These are phyloP conservation scores for Callyntrura sp. DNA, from an alignment of 2,888 invertebrate species.

Conservation along the genomic window DNA sequence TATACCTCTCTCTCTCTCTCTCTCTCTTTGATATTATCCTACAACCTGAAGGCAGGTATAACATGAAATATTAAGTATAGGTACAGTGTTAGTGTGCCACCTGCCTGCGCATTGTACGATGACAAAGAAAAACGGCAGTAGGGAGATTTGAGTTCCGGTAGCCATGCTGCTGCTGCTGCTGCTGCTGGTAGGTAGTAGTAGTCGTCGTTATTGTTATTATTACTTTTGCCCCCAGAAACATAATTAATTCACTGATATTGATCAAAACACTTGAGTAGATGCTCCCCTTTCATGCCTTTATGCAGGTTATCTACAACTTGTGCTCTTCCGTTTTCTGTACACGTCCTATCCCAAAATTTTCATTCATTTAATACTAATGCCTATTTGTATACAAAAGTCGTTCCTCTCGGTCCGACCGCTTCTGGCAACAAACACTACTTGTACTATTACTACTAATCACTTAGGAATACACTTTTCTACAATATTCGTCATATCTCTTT, in stretches of 20 bases:
- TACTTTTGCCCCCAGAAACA: conserved; percentile 72
- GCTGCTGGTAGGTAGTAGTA: neutral
- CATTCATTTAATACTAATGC: neutral
- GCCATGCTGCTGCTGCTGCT: conserved; percentile 65
- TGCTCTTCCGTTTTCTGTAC: no score
- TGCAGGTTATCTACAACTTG: neutral
- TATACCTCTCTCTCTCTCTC: neutral
- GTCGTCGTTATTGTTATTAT: conserved; percentile 62
- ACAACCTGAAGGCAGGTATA: neutral
- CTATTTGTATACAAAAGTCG: neutral
- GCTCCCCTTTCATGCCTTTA: neutral
- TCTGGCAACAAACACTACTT: neutral
- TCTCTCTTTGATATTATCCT: no score
- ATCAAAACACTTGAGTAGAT: conserved; percentile 67
- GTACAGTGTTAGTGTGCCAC: conserved; percentile 40
- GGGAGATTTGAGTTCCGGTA: conserved; percentile 76
- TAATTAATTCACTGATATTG: conserved; percentile 82
- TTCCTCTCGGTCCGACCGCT: neutral
- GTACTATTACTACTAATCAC: conserved; percentile 30
- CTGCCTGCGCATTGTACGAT: conserved; percentile 74
- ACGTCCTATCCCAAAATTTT: neutral
- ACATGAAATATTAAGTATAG: neutral
- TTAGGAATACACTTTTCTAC: conserved; percentile 3
- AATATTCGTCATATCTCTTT: neutral
- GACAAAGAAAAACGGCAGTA: conserved; percentile 53